Conservation (phyloP, 2,797 vertebrate species). For the Dipus sagitta region DNA sequence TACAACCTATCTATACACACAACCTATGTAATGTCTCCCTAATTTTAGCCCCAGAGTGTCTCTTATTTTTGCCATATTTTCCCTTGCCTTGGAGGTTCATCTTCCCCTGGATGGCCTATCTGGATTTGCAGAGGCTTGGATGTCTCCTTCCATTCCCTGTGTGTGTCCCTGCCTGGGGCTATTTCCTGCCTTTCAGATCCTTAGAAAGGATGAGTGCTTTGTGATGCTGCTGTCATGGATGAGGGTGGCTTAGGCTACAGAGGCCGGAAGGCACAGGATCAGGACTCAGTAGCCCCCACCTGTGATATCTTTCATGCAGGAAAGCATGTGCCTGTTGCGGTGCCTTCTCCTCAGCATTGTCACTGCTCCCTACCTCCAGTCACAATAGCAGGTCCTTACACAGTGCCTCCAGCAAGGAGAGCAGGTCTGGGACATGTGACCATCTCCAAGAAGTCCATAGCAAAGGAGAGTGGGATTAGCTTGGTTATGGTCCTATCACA, state of each 20-base stretch:
- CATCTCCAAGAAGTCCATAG: neutral
- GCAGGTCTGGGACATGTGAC: neutral
- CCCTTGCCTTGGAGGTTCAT: neutral
- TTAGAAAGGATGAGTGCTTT: neutral
- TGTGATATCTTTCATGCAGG: neutral
- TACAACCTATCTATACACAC: too few relatives aligned
- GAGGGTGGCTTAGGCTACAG: too few relatives aligned
- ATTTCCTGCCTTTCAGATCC: neutral
- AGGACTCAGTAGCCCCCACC: neutral
- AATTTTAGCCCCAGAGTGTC: neutral
- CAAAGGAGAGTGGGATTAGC: neutral
- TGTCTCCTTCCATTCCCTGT: neutral
- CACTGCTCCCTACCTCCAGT: neutral
- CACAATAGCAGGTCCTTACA: neutral
- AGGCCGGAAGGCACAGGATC: neutral
- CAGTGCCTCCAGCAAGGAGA: neutral
- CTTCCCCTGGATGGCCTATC: neutral
- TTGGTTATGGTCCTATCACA: neutral
- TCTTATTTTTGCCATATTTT: neutral
- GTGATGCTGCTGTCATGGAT: neutral
- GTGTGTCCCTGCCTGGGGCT: neutral
- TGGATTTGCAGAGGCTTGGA: neutral
- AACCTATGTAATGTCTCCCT: neutral
- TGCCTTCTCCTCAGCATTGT: neutral
- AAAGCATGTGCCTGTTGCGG: neutral